Evolutionary conservation across 2,888 invertebrate genomes (phyloP).

Genomic region (Lasioglossum oenotherae): DNA sequence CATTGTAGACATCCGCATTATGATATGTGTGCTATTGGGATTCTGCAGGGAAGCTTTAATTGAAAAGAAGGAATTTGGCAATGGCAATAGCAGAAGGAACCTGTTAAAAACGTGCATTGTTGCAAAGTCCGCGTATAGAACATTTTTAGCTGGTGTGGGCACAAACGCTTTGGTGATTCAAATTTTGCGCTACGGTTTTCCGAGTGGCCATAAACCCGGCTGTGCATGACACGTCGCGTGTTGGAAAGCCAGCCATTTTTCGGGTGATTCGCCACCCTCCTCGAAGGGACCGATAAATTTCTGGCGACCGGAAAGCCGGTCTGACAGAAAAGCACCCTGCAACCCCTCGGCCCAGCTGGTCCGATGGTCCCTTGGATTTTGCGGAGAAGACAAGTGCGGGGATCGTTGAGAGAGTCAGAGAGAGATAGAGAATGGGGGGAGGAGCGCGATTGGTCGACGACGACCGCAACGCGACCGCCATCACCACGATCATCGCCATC

Average conservation of each 20-base stretch:
- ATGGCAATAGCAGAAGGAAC: too few species aligned
- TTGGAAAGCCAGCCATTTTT: conserved; percentile 20
- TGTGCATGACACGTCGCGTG: neutral
- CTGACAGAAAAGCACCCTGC: conserved; percentile 9
- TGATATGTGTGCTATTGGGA: too few species aligned
- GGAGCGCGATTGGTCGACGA: conserved; percentile 60
- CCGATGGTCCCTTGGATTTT: conserved; percentile 61
- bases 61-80: too few species aligned
- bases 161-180: neutral
- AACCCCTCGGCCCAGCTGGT: conserved; percentile 30
- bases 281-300: conserved; percentile 30
- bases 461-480: conserved; percentile 67
- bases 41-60: too few species aligned
- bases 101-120: neutral
- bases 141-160: neutral
- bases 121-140: neutral
- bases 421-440: neutral
- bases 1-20: neutral
- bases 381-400: conserved; percentile 39
- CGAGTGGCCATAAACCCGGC: neutral
- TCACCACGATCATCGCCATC: conserved; percentile 69
- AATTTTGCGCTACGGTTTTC: neutral
- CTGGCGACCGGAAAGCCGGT: conserved; percentile 11
- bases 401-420: neutral
- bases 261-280: conserved; percentile 4